A percentile compares a stretch with the other conserved stretches of the same genome.
phyloP scores from a whole-genome alignment of 2,113 vertebrate genomes.

The Tragelaphus scriptus region DNA sequence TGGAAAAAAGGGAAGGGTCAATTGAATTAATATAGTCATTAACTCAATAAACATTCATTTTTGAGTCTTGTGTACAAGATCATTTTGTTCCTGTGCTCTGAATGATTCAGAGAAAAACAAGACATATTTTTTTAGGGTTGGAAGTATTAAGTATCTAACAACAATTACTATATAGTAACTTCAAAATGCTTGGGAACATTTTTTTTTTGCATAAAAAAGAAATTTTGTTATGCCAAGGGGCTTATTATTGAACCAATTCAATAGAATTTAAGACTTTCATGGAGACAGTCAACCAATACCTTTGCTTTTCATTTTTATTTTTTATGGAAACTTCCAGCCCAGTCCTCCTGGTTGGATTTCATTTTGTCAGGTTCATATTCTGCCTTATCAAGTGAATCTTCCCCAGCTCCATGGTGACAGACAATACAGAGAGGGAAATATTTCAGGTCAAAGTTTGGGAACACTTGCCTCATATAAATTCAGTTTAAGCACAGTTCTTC shows the following conservation, averaged over 20 bases:
- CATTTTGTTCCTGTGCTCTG: not conserved
- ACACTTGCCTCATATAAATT: slow-evolving; percentile 33
- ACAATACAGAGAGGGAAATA: slow-evolving; percentile 46
- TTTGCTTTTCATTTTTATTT: slow-evolving; percentile 40
- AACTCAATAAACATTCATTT: not conserved
- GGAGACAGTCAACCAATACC: not conserved
- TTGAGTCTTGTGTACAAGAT: not conserved
- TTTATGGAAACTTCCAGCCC: slow-evolving; percentile 40
- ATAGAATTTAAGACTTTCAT: slow-evolving; percentile 23
- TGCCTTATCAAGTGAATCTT: slow-evolving; percentile 52
- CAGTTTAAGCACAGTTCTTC: not conserved
- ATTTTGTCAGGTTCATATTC: slow-evolving; percentile 22
- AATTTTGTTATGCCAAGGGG: not conserved
- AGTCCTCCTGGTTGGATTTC: slow-evolving; percentile 15
- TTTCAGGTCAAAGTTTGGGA: slow-evolving; percentile 45
- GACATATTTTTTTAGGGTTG: not conserved
- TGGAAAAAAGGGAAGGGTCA: not conserved
- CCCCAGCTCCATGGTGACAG: slow-evolving; percentile 46
- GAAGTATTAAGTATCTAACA: not conserved
- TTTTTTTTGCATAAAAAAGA: not conserved
- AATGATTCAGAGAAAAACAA: slow-evolving; percentile 31
- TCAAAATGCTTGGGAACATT: not conserved
- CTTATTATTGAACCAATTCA: slow-evolving; percentile 11
- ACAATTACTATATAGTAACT: not conserved
- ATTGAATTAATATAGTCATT: not conserved